Evolutionary conservation across 2,888 invertebrate species (phyloP).

Genomic region (Hypolimnas misippus): DNA sequence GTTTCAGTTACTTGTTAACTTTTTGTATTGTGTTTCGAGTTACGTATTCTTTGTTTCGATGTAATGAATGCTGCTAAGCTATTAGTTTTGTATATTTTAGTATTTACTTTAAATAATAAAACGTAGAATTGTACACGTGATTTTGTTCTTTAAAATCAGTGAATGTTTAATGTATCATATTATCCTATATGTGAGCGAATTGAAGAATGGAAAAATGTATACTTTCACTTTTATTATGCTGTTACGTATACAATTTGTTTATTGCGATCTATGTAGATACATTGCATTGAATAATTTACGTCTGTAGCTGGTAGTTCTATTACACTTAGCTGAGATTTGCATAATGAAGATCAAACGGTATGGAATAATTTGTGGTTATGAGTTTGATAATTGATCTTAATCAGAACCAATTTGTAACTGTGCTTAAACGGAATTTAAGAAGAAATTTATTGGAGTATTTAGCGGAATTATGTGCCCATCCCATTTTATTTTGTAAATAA

Average conservation of each 20-base stretch:
- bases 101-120: background rate
- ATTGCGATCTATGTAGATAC: background rate
- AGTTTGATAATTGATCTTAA: background rate
- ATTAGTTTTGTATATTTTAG: slow-evolving; percentile 2
- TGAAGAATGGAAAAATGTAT: background rate
- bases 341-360: slow-evolving; percentile 3
- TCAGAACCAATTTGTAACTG: background rate
- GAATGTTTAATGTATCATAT: background rate
- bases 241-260: background rate
- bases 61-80: background rate
- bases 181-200: background rate
- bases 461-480: too few relatives aligned
- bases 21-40: slow-evolving; percentile 11
- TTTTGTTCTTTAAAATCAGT: background rate
- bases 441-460: too few relatives aligned
- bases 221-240: background rate
- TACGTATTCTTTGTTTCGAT: slow-evolving; percentile 1
- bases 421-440: too few relatives aligned
- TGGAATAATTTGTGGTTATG: background rate
- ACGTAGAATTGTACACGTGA: background rate
- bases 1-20: background rate
- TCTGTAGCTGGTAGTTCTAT: background rate
- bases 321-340: slow-evolving; percentile 1
- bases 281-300: background rate
- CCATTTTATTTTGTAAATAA: too few relatives aligned